A percentile compares a stretch with the other conserved stretches of the same genome.
Conservation (phyloP, 2,797 vertebrate genomes). For the Crocodylus rhombifer region DNA sequence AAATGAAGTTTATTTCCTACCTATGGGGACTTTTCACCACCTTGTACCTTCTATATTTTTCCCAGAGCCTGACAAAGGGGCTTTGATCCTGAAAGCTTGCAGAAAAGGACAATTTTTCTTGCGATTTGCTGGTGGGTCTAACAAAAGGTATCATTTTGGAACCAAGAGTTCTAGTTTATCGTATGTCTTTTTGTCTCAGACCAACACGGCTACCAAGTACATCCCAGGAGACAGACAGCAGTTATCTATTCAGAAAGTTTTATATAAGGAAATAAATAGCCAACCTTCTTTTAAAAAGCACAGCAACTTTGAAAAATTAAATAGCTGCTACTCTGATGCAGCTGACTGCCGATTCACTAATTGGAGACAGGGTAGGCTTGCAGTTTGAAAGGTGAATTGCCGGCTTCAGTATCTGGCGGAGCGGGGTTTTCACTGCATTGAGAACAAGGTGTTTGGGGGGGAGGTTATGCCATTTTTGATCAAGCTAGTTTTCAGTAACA, state of each 20-base stretch:
- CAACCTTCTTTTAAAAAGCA: conserved; percentile 25
- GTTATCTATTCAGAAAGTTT: not conserved
- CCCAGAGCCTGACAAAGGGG: too few species aligned
- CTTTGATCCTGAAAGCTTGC: too few species aligned
- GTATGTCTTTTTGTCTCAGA: too few species aligned
- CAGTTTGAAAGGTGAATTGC: not conserved
- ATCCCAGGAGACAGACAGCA: not conserved
- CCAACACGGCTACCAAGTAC: not conserved
- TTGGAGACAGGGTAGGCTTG: not conserved
- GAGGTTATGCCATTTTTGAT: conserved; percentile 33
- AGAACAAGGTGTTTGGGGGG: not conserved
- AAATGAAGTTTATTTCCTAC: too few species aligned
- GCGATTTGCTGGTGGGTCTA: too few species aligned
- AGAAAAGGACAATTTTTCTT: too few species aligned
- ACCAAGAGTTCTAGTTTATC: too few species aligned
- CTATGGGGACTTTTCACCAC: too few species aligned
- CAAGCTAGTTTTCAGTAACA: conserved; percentile 15
- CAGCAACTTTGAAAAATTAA: conserved; percentile 26
- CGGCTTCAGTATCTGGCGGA: conserved; percentile 20
- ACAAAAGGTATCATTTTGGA: too few species aligned
- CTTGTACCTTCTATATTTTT: too few species aligned
- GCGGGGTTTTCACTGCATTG: not conserved
- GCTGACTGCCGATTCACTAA: not conserved
- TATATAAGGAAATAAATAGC: not conserved
- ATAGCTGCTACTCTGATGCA: conserved; percentile 35